phyloP scores from a whole-genome alignment of 2,888 invertebrate genomes.

The Cybosia mesomella region DNA sequence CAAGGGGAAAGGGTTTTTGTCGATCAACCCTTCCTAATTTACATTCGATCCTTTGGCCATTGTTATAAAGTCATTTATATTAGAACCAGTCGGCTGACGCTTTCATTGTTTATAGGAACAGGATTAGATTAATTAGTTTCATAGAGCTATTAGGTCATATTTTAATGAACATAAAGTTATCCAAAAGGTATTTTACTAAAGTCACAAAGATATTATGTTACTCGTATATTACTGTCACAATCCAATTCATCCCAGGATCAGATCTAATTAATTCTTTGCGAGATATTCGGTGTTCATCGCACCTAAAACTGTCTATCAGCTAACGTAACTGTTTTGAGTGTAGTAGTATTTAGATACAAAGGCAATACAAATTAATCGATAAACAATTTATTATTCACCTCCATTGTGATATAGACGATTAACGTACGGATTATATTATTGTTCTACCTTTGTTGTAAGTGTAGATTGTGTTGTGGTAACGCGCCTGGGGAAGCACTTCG shows the following conservation, averaged over 20 bases:
- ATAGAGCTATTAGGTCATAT: not conserved
- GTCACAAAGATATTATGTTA: too few species aligned
- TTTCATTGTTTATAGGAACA: not conserved
- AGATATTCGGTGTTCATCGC: too few species aligned
- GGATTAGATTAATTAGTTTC: not conserved
- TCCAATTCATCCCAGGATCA: too few species aligned
- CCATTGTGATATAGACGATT: not conserved
- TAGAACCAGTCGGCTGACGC: not conserved
- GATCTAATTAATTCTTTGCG: too few species aligned
- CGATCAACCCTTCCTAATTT: slow-evolving; percentile 1
- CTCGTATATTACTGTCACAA: too few species aligned
- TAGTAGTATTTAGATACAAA: not conserved
- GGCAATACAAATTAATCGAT: slow-evolving; percentile 5
- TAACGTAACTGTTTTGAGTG: not conserved
- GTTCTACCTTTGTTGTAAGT: slow-evolving; percentile 77
- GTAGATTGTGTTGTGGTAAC: slow-evolving; percentile 79
- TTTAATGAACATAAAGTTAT: not conserved
- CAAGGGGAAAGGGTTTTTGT: not conserved
- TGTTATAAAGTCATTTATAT: not conserved
- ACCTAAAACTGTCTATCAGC: not conserved
- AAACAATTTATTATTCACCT: slow-evolving; percentile 4
- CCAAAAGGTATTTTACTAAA: not conserved
- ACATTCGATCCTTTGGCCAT: not conserved
- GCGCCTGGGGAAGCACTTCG: slow-evolving; percentile 81
- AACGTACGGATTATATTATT: not conserved